These are phyloP conservation scores for Limnodromus scolopaceus DNA, from an alignment of 2,797 vertebrate species.

Conservation along the genomic window DNA sequence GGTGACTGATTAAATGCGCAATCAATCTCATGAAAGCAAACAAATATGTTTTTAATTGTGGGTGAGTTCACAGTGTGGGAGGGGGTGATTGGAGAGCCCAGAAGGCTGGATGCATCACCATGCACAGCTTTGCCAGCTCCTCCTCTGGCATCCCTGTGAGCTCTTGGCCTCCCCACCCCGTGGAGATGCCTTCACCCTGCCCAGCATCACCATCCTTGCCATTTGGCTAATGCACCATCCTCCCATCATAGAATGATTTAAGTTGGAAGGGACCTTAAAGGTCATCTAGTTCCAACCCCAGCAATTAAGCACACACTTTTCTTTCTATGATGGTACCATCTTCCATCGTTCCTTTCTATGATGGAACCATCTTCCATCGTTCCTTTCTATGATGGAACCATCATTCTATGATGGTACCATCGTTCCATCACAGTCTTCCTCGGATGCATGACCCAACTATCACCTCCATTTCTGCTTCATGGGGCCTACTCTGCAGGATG, in stretches of 20 bases:
- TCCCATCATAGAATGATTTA: background rate
- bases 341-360: no score
- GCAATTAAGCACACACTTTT: background rate
- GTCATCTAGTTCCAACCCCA: background rate
- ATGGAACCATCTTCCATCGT: background rate
- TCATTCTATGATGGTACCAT: background rate
- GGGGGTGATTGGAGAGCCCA: background rate
- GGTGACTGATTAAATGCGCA: constrained; percentile 41
- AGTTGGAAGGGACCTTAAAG: background rate
- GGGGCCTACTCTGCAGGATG: rapidly evolving
- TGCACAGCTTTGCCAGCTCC: background rate
- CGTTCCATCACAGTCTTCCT: background rate
- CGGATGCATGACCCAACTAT: background rate
- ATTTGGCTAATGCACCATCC: rapidly evolving
- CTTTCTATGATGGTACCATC: background rate
- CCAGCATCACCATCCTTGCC: background rate
- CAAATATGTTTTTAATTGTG: constrained; percentile 57
- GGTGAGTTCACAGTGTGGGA: constrained; percentile 1
- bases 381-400: background rate
- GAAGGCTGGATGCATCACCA: background rate
- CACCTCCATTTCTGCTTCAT: background rate
- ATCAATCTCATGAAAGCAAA: constrained; percentile 58
- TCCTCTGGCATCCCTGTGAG: background rate
- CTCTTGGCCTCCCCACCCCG: background rate
- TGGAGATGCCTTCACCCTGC: background rate